Percentiles rank a stretch among this genome's conserved stretches.
Evolutionary conservation across 2,797 vertebrate species (phyloP).

Genomic region (Darevskia nairensis): DNA sequence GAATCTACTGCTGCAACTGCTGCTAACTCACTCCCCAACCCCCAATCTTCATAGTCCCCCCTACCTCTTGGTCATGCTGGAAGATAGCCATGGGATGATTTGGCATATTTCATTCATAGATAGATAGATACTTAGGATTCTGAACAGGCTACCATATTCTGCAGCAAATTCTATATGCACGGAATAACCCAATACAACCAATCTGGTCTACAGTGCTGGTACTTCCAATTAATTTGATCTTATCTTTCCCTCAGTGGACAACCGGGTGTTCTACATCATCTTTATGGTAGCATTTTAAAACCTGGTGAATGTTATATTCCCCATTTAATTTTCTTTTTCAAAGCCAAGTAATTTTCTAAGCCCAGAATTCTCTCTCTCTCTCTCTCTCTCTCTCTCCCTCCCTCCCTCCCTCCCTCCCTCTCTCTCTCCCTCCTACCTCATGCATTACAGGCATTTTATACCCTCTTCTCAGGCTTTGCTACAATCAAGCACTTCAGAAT

Average conservation of each 20-base stretch:
- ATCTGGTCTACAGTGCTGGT: not conserved
- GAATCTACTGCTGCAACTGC: not conserved
- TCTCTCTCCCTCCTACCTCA: not conserved
- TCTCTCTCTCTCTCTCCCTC: too few relatives aligned
- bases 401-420: too few relatives aligned
- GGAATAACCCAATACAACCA: not conserved
- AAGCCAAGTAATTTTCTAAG: constrained; percentile 10
- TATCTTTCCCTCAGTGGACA: constrained; percentile 9
- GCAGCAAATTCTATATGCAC: not conserved
- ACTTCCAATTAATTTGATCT: constrained; percentile 7
- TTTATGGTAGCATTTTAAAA: not conserved
- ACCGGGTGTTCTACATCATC: not conserved
- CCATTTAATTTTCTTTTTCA: not conserved
- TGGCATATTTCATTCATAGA: too few relatives aligned
- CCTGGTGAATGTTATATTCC: constrained; percentile 10
- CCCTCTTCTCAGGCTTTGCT: not conserved
- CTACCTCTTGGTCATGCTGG: not conserved
- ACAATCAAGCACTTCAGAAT: not conserved
- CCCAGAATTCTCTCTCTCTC: not conserved
- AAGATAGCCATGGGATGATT: not conserved
- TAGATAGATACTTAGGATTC: not conserved
- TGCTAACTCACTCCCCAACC: too few relatives aligned
- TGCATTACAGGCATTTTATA: not conserved
- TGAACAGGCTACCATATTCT: not conserved
- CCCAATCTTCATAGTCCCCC: not conserved